Evolutionary conservation across 2,888 invertebrate species (phyloP).

Genomic region (Tuberolachnus salignus): DNA sequence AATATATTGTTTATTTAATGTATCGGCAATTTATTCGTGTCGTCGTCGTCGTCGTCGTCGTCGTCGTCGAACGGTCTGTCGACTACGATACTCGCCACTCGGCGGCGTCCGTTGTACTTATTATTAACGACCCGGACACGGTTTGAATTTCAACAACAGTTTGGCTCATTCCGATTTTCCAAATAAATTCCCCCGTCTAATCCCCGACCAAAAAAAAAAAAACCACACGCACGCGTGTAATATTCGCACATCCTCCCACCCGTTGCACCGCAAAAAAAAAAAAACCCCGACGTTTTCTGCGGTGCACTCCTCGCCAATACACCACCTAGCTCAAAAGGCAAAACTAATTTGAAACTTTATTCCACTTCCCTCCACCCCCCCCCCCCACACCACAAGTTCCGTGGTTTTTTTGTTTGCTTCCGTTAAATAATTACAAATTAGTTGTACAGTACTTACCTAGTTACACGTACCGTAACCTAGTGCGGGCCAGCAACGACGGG

Average conservation of each 20-base stretch:
- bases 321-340: background rate
- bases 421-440: constrained; percentile 11
- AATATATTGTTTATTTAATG: no score
- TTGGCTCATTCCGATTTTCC: constrained; percentile 46
- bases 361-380: background rate
- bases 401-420: background rate
- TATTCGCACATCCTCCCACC: no score
- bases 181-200: no score
- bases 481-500: no score
- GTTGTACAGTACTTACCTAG: background rate
- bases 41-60: no score
- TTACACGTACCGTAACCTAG: no score
- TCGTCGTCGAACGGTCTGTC: no score
- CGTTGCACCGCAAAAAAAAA: background rate
- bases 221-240: no score
- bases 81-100: background rate
- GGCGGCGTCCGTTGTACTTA: background rate
- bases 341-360: constrained; percentile 27
- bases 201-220: no score
- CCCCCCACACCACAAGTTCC: background rate
- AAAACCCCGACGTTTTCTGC: no score
- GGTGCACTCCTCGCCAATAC: no score
- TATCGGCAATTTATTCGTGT: no score
- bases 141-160: constrained; percentile 45
- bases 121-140: constrained; percentile 4